Evolutionary conservation across 2,888 invertebrate genomes (phyloP).

Genomic region (Drosophila meridiana): DNA sequence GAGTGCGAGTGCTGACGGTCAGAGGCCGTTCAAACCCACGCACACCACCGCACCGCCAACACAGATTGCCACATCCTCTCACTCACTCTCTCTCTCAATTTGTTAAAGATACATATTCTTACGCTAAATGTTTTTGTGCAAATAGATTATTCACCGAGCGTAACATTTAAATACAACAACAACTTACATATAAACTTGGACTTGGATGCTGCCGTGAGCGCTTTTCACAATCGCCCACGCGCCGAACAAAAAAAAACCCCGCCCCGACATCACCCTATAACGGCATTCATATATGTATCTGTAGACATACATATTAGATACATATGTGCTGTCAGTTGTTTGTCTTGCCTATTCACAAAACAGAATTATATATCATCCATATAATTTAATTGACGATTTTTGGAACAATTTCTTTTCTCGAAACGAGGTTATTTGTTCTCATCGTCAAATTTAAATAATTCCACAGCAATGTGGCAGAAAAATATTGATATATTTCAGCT

Average conservation of each 20-base stretch:
- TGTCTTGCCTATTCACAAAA: constrained; percentile 56
- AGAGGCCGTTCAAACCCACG: constrained; percentile 80
- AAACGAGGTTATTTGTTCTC: constrained; percentile 70
- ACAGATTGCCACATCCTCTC: constrained; percentile 28
- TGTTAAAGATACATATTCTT: constrained; percentile 35
- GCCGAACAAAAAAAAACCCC: constrained; percentile 33
- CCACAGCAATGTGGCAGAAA: constrained; percentile 24
- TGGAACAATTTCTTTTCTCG: constrained; percentile 60
- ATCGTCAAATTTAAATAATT: constrained; percentile 39
- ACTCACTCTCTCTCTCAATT: constrained; percentile 38
- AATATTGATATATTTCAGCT: constrained; percentile 62
- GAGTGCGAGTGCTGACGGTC: constrained; percentile 68
- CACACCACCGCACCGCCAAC: constrained; percentile 43
- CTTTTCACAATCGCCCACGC: constrained; percentile 69
- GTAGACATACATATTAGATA: constrained; percentile 15
- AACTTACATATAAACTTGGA: constrained; percentile 73
- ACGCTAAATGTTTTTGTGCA: constrained; percentile 66
- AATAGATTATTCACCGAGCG: constrained; percentile 74
- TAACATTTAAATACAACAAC: constrained; percentile 54
- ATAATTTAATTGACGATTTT: constrained; percentile 70
- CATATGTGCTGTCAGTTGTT: constrained; percentile 51
- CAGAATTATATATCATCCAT: constrained; percentile 46
- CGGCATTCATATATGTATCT: constrained; percentile 5
- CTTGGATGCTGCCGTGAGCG: constrained; percentile 68
- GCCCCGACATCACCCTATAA: constrained; percentile 20